Evolutionary conservation across 2,113 vertebrate genomes (phyloP).

Genomic region (Colossoma macropomum): DNA sequence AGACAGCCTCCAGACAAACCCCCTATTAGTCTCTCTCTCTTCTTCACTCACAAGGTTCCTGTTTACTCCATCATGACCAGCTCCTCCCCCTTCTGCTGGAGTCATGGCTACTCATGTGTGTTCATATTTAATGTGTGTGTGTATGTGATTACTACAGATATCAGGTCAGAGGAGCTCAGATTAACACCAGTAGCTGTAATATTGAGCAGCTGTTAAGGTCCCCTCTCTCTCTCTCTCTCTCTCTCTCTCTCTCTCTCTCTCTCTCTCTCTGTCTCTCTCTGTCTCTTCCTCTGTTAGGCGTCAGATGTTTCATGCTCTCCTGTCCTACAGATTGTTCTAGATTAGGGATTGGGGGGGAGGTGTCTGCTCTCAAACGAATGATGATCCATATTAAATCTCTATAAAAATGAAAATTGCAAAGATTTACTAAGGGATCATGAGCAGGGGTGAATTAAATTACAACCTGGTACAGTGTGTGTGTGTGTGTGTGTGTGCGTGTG

Average conservation of each 20-base stretch:
- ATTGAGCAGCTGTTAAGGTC: slow-evolving; percentile 82
- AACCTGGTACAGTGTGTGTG: slow-evolving; percentile 72
- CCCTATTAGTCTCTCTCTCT: not conserved
- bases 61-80: slow-evolving; percentile 11
- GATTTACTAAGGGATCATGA: slow-evolving; percentile 89
- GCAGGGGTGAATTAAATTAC: slow-evolving; percentile 90
- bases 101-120: slow-evolving; percentile 25
- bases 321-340: slow-evolving; percentile 81
- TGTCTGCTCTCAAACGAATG: slow-evolving; percentile 83
- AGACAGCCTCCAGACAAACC: not conserved
- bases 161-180: slow-evolving; percentile 77
- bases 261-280: slow-evolving; percentile 75
- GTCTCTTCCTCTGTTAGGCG: slow-evolving; percentile 72
- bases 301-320: slow-evolving; percentile 69
- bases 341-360: slow-evolving; percentile 83
- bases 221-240: slow-evolving; percentile 76
- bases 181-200: slow-evolving; percentile 80
- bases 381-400: slow-evolving; percentile 94
- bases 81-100: slow-evolving; percentile 3
- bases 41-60: not conserved
- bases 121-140: slow-evolving; percentile 75
- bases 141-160: slow-evolving; percentile 73
- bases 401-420: slow-evolving; percentile 97
- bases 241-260: slow-evolving; percentile 76
- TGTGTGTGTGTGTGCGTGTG: slow-evolving; percentile 45